A percentile compares a stretch with the other conserved stretches of the same genome.
phyloP scores from a whole-genome alignment of 2,797 vertebrate genomes.

The Spheniscus humboldti region DNA sequence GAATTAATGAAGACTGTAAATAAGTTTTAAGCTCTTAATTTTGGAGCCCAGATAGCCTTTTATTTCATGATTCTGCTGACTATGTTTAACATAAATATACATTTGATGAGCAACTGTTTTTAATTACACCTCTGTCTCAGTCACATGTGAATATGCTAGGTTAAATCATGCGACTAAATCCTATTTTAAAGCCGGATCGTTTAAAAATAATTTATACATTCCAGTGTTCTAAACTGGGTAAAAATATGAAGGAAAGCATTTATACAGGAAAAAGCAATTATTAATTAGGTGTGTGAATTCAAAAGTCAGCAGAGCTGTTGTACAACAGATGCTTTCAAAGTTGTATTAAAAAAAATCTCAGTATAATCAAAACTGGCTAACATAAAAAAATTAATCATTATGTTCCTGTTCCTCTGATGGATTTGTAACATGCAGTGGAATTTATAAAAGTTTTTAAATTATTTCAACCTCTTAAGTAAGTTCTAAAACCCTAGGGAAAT shows the following conservation, averaged over 20 bases:
- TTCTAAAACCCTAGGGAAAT: neutral
- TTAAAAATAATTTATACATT: neutral
- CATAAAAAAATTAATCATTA: neutral
- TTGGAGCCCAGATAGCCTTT: neutral
- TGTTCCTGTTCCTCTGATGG: neutral
- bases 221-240: neutral
- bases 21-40: neutral
- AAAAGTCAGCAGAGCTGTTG: neutral
- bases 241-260: neutral
- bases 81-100: neutral
- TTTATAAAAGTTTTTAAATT: neutral
- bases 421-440: neutral
- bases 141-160: neutral
- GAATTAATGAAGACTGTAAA: constrained; percentile 47
- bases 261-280: neutral
- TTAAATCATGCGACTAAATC: neutral
- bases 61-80: neutral
- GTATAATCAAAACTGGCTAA: neutral
- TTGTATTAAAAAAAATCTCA: neutral
- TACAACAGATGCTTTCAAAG: neutral
- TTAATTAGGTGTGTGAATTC: neutral
- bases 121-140: neutral
- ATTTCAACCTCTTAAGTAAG: neutral
- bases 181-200: neutral
- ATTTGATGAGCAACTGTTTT: neutral